Evolutionary conservation across 2,888 invertebrate species (phyloP).

Genomic region (Hydroisotoma schaefferi): DNA sequence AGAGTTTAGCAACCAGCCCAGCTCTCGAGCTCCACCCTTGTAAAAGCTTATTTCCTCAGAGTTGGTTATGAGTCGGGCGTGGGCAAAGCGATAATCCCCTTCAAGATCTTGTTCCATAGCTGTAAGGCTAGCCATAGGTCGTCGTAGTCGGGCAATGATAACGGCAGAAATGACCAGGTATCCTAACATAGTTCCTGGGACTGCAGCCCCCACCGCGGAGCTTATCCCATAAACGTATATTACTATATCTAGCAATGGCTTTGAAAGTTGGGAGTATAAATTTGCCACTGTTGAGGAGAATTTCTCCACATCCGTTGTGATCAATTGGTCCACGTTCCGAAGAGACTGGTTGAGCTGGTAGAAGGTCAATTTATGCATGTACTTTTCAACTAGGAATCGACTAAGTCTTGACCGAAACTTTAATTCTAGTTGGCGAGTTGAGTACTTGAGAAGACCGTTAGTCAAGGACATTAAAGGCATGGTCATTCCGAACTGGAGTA

Average conservation of each 20-base stretch:
- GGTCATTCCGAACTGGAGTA: conserved; percentile 42
- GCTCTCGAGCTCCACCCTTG: conserved; percentile 69
- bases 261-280: conserved; percentile 92
- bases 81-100: conserved; percentile 96
- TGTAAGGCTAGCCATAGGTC: conserved; percentile 84
- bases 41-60: conserved; percentile 84
- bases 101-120: conserved; percentile 95
- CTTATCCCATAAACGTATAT: conserved; percentile 90
- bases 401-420: conserved; percentile 85
- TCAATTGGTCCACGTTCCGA: conserved; percentile 89
- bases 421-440: conserved; percentile 64
- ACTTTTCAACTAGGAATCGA: conserved; percentile 80
- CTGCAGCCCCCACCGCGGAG: conserved; percentile 76
- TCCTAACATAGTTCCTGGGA: conserved; percentile 80
- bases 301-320: conserved; percentile 95
- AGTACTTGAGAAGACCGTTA: conserved; percentile 23
- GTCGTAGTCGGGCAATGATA: conserved; percentile 77
- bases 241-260: conserved; percentile 89
- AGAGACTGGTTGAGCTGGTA: conserved; percentile 89
- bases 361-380: conserved; percentile 91
- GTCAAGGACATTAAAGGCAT: conserved; percentile 41
- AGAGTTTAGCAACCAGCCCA: conserved; percentile 78
- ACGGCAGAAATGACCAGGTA: conserved; percentile 85
- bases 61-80: conserved; percentile 92
- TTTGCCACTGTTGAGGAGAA: conserved; percentile 95